These are phyloP conservation scores for Panthera tigris DNA, from an alignment of 2,113 vertebrate genomes.

Conservation along the genomic window DNA sequence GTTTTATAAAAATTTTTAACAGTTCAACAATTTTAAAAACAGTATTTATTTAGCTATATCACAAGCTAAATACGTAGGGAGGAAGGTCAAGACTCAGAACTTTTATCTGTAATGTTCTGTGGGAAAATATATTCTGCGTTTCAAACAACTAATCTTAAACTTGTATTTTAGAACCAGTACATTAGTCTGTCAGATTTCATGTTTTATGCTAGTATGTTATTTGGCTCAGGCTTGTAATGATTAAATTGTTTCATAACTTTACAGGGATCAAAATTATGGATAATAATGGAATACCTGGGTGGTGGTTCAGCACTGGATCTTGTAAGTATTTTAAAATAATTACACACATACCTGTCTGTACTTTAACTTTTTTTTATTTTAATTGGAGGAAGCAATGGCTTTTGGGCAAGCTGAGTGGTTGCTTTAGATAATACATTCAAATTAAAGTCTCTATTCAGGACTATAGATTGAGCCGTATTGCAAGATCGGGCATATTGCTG, in stretches of 20 bases:
- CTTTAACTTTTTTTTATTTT: neutral
- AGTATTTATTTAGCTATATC: neutral
- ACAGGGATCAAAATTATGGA: conserved; percentile 97
- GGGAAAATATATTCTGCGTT: neutral
- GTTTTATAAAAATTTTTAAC: conserved; percentile 19
- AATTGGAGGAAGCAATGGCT: neutral
- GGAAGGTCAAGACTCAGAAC: neutral
- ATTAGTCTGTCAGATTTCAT: conserved; percentile 10
- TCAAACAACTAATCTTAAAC: neutral
- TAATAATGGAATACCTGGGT: conserved; percentile 98
- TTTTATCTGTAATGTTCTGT: conserved; percentile 24
- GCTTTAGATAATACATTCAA: conserved; percentile 21
- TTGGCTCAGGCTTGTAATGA: conserved; percentile 36
- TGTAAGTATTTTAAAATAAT: conserved; percentile 86
- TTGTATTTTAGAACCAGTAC: neutral
- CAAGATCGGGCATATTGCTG: neutral
- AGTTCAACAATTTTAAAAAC: neutral
- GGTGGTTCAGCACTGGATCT: conserved; percentile 96
- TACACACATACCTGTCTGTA: neutral
- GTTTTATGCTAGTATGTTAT: neutral
- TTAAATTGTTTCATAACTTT: conserved; percentile 69
- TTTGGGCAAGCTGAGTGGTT: neutral
- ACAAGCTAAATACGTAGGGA: neutral
- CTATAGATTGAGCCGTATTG: neutral
- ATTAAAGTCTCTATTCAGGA: neutral